Evolutionary conservation across 1,140 invertebrate species (phyloP).

Genomic region (Drosophila mayri): DNA sequence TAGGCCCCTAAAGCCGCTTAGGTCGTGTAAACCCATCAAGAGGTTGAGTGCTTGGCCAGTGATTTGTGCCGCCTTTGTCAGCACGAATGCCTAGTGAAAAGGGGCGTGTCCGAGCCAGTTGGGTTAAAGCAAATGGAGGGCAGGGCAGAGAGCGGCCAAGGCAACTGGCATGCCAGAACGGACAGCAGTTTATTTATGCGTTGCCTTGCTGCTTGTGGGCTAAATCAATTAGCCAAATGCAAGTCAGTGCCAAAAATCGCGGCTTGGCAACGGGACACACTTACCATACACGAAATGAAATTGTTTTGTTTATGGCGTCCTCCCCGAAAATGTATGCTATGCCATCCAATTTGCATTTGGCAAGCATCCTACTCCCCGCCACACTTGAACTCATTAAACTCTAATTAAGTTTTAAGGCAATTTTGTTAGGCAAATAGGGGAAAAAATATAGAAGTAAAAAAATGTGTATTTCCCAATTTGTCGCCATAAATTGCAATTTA

Average conservation of each 20-base stretch:
- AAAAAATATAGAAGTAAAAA: neutral
- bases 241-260: constrained; percentile 73
- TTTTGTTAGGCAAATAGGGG: constrained; percentile 38
- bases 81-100: constrained; percentile 34
- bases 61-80: constrained; percentile 68
- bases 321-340: constrained; percentile 61
- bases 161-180: constrained; percentile 24
- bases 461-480: constrained; percentile 70
- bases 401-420: constrained; percentile 70
- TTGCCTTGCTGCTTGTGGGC: constrained; percentile 32
- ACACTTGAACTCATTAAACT: constrained; percentile 65
- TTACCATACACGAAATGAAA: constrained; percentile 18
- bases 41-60: constrained; percentile 56
- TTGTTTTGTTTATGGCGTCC: constrained; percentile 51
- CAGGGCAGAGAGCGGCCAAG: constrained; percentile 32
- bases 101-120: neutral
- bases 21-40: constrained; percentile 74
- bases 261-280: constrained; percentile 53
- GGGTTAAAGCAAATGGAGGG: constrained; percentile 13
- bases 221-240: constrained; percentile 81
- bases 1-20: constrained; percentile 65
- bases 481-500: constrained; percentile 79
- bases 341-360: constrained; percentile 53
- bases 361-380: constrained; percentile 1
- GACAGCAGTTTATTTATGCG: constrained; percentile 47